phyloP scores from a whole-genome alignment of 2,797 vertebrate genomes.

The Mallotus villosus region DNA sequence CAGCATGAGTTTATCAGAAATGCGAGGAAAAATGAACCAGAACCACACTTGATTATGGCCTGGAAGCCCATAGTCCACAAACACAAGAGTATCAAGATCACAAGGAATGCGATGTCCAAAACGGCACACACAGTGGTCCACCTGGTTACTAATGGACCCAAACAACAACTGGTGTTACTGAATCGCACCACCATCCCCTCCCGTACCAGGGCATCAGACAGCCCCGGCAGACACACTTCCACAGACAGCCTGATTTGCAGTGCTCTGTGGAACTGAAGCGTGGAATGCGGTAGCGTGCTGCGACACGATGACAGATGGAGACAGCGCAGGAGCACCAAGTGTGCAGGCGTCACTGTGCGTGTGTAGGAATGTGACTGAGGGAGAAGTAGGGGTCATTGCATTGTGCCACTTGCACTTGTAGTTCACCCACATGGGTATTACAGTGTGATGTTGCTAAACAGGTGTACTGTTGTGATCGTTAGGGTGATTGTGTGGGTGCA shows the following conservation, averaged over 20 bases:
- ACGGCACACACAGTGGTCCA: neutral
- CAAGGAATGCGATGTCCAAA: too few relatives aligned
- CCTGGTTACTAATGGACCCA: neutral
- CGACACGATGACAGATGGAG: constrained; percentile 42
- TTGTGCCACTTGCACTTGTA: neutral
- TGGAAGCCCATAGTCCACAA: neutral
- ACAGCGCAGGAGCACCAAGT: neutral
- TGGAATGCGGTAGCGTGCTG: constrained; percentile 57
- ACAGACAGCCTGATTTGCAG: constrained; percentile 29
- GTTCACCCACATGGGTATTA: neutral
- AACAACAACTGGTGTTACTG: neutral
- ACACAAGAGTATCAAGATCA: neutral
- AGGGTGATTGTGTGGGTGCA: neutral
- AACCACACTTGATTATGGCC: neutral
- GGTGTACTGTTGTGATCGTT: neutral
- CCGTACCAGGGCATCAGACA: neutral
- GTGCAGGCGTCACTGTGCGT: constrained; percentile 30
- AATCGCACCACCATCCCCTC: neutral
- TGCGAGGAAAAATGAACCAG: neutral
- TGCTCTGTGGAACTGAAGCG: constrained; percentile 44
- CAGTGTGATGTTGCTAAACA: neutral
- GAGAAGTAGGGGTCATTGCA: neutral
- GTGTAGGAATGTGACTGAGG: constrained; percentile 24
- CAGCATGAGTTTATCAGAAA: neutral
- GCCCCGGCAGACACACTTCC: constrained; percentile 5